Conservation (phyloP, 1,140 invertebrate species). For the Aphis craccivora region DNA sequence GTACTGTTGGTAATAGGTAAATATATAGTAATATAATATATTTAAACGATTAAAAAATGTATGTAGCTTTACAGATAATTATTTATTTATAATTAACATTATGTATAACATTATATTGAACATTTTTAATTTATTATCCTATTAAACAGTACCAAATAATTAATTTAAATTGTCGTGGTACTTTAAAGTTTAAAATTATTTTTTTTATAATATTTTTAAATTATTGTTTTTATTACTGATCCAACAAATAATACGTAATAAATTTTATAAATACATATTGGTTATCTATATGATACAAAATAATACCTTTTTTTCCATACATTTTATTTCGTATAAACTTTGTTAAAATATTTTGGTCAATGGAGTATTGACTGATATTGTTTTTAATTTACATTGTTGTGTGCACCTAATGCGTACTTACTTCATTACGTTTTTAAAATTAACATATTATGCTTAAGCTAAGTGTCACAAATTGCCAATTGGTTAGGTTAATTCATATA, state of each 20-base stretch:
- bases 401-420: background rate
- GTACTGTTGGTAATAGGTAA: background rate
- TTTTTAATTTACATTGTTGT: background rate
- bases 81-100: background rate
- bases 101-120: background rate
- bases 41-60: background rate
- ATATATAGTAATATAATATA: background rate
- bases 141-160: background rate
- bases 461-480: no score
- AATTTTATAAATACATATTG: background rate
- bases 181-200: background rate
- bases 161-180: background rate
- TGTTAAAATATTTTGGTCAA: background rate
- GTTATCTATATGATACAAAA: background rate
- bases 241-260: background rate
- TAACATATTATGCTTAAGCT: background rate
- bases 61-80: background rate
- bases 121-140: background rate
- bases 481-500: no score
- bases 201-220: constrained; percentile 16
- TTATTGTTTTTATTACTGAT: constrained; percentile 28
- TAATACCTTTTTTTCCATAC: background rate
- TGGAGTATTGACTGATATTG: background rate
- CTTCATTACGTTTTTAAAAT: background rate
- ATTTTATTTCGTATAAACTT: background rate